Evolutionary conservation across 2,113 vertebrate genomes (phyloP), one percentile per base, ranked within the genome.

Genomic region (Atherinomorus stipes): DNA sequence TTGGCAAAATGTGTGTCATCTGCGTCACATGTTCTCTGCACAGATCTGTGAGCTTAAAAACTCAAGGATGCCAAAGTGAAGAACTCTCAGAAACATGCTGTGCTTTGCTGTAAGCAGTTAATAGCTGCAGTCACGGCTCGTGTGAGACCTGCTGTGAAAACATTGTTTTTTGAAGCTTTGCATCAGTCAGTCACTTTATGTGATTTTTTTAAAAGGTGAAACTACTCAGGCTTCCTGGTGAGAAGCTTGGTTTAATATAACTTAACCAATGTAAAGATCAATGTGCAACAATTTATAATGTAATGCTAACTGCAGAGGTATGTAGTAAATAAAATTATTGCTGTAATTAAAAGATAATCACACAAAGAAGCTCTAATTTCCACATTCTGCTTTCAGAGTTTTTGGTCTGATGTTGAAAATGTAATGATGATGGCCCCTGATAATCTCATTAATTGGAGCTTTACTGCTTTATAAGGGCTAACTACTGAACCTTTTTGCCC

Each of bases 401-500:
- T 47, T 44, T 61, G 63, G 28, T 59, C 40, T 7, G 1, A 31
- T 49, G 66, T 57, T 53, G 42, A 56, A 67, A 12, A 58, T 67
- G 52, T 78, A 85, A 80, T 75, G 44, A 85, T 64, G 56, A 71
- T 73, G 73, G 74, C 38, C 67, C 53, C 68, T 52, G 81, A 76
- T 83, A 64, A 80, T 86, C 65, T 59, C 64, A 52, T 79, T 87
- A 84, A 83, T 61, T 63, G 44, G 60, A 71, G 74, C 63, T 80
- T 71, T 59, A 60, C 63, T 60, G 45, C 11, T 22, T 74, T 74
- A 76, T 22, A 76, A 83, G 40, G 56, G 60, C 66, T 72, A 83
- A 86, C 79, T 8, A 11, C 9, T 68, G 57, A 84, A 84, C 65
- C 66, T 47, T 80, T 53, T 25, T 64, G 75, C 25, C 66, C 49